Evolutionary conservation across 2,888 invertebrate genomes (phyloP), one percentile per base, ranked within the genome.

Genomic region (Ochropleura plecta): DNA sequence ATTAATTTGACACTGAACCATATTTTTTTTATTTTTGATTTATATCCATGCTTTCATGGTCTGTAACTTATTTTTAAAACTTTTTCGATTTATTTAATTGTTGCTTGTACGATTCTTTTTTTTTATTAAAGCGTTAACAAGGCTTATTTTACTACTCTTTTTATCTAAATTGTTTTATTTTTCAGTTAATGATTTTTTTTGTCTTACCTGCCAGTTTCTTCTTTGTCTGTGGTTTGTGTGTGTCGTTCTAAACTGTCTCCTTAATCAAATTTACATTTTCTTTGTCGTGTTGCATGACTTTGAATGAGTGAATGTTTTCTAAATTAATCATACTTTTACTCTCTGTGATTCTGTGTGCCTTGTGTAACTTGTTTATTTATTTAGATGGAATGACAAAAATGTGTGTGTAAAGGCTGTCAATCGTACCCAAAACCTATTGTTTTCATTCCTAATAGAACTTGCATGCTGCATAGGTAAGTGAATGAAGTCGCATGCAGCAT

Each of bases 271-370:
- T 55, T 53, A 8, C 53, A 30, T 55, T 48, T 30, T 77, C n/a
- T 14, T 48, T 76, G 53, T 70, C 30, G 16, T 80, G 6, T 68
- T 65, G 81, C 73, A 59, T 78, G 66, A 51, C 30, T 68, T 69
- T 57, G 42, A 59, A 16, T 65, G n/a, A 62, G 42, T 48, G 30
- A 65, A 57, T 60, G 46, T 66, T 62, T 62, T 57, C 46, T 57
- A 65, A n/a, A 55, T 65, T 67, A 70, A 78, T 65, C 48, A 55
- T 60, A 68, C 7, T 64, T 18, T 42, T 57, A 20, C 12, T 42
- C n/a, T 68, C 5, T 69, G 70, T 70, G 53, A 73, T 60, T 59
- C 0, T 64, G 12, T 68, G n/a, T 74, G n/a, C 69, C 20, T 79
- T 48, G 30, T 55, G 7, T 75, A 12, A 62, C 16, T 10, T 55